phyloP scores from a whole-genome alignment of 2,888 invertebrate species.

The Julus scandinavius region DNA sequence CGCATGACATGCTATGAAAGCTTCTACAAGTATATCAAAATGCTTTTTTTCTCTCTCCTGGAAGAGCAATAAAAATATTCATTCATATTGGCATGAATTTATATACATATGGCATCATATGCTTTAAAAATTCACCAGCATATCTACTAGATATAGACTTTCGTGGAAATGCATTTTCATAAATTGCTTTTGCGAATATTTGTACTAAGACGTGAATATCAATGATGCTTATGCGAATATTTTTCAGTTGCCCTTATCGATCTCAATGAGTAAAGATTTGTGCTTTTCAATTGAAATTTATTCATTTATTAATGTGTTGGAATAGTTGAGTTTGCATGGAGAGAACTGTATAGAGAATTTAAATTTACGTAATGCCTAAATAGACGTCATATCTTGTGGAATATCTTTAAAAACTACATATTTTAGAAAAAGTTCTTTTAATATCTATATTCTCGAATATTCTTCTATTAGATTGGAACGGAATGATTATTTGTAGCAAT shows the following conservation, averaged over 20 bases:
- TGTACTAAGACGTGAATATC: background rate
- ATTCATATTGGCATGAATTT: background rate
- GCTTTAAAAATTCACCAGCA: background rate
- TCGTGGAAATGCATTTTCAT: background rate
- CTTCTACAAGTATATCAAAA: constrained; percentile 25
- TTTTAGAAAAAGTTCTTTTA: too few relatives aligned
- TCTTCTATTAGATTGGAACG: too few relatives aligned
- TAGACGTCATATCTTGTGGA: too few relatives aligned
- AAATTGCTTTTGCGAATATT: background rate
- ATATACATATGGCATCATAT: too few relatives aligned
- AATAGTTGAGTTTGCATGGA: too few relatives aligned
- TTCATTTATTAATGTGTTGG: background rate
- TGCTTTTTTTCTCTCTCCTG: background rate
- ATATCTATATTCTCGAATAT: too few relatives aligned
- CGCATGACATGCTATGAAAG: background rate
- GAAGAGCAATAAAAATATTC: background rate
- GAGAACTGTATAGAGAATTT: too few relatives aligned
- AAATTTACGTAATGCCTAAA: too few relatives aligned
- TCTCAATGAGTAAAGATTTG: background rate
- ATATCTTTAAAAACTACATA: too few relatives aligned
- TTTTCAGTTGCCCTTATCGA: background rate
- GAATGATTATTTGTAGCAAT: too few relatives aligned
- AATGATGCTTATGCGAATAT: background rate
- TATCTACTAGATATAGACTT: background rate
- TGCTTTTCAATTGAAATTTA: background rate